Percentiles rank a stretch among this genome's conserved stretches.
These are phyloP conservation scores for Moxostoma hubbsi DNA, from an alignment of 2,797 vertebrate genomes.

Conservation along the genomic window DNA sequence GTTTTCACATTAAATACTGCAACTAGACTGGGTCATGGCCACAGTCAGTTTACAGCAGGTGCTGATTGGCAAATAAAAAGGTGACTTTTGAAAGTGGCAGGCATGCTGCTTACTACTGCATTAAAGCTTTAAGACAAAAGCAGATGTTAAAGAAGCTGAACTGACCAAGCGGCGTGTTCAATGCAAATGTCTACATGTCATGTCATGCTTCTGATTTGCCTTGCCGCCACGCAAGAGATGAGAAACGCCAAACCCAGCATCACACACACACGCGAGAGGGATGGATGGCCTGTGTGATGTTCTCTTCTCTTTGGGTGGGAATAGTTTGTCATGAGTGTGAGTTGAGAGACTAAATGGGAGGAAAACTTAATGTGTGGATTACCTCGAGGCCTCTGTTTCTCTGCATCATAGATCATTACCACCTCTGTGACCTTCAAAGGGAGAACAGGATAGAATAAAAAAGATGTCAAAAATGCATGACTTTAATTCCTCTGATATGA, in stretches of 20 bases:
- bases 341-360: conserved; percentile 76
- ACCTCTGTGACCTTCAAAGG: conserved; percentile 94
- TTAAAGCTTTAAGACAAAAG: conserved; percentile 13
- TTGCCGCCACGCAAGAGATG: conserved; percentile 54
- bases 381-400: conserved; percentile 99
- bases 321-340: conserved; percentile 98
- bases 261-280: conserved; percentile 44
- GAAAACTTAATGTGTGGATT: conserved; percentile 92
- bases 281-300: conserved; percentile 51
- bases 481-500: background rate
- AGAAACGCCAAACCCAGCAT: conserved; percentile 48
- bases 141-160: conserved; percentile 47
- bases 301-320: conserved; percentile 78
- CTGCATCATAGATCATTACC: conserved; percentile 99
- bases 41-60: background rate
- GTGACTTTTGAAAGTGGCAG: conserved; percentile 1
- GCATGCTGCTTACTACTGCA: background rate
- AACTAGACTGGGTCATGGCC: background rate
- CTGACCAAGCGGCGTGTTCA: conserved; percentile 40
- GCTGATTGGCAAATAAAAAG: conserved; percentile 8
- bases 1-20: background rate
- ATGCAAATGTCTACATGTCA: conserved; percentile 55
- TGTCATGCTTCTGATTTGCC: conserved; percentile 50
- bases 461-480: conserved; percentile 6
- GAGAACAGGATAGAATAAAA: conserved; percentile 15